Conservation (phyloP, 2,113 vertebrate species). For the Eurypyga helias region DNA sequence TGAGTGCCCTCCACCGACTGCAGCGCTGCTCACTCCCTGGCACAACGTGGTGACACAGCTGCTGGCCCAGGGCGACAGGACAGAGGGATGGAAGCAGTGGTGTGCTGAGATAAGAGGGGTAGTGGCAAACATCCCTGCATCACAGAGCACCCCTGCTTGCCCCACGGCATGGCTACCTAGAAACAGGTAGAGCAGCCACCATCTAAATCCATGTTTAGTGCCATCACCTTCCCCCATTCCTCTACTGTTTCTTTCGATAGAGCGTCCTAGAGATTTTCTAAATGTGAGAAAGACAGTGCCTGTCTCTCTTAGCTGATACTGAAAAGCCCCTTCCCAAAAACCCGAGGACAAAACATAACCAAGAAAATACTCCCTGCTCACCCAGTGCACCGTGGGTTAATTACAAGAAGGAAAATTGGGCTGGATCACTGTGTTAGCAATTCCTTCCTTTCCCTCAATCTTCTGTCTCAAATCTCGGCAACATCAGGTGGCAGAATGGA, state of each 20-base stretch:
- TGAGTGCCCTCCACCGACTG: background rate
- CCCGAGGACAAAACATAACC: background rate
- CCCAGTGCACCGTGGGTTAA: background rate
- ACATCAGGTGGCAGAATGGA: background rate
- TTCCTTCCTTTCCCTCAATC: background rate
- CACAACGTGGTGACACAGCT: too few relatives aligned
- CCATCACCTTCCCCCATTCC: background rate
- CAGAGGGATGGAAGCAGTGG: background rate
- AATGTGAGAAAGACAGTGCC: background rate
- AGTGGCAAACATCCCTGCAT: too few relatives aligned
- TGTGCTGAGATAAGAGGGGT: background rate
- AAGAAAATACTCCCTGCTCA: background rate
- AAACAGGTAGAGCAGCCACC: background rate
- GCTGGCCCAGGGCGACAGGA: background rate
- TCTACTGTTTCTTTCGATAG: background rate
- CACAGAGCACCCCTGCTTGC: background rate
- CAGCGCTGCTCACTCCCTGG: background rate
- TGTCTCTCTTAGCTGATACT: background rate
- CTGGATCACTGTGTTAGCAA: background rate
- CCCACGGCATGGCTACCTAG: background rate
- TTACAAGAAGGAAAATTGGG: background rate
- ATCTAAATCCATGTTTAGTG: background rate
- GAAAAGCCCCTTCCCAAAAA: background rate
- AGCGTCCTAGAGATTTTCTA: background rate
- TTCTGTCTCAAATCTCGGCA: background rate